These are phyloP conservation scores for Cotesia chilonis DNA, from an alignment of 1,140 invertebrate species.

Conservation along the genomic window DNA sequence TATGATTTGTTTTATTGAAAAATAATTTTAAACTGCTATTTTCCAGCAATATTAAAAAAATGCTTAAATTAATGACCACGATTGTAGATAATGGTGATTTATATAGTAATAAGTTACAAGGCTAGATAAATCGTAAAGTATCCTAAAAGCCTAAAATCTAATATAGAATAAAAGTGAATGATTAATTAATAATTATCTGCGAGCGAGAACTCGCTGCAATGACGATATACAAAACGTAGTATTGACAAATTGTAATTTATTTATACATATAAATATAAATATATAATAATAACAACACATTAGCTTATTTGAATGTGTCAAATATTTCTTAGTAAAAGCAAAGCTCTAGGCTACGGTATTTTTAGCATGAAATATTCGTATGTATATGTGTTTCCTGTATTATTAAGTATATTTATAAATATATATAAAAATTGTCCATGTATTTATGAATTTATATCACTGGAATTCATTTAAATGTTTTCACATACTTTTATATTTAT, in stretches of 20 bases:
- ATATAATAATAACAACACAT: conserved; percentile 32
- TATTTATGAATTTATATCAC: conserved; percentile 23
- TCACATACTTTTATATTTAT: conserved; percentile 2
- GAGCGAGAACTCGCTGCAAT: conserved; percentile 46
- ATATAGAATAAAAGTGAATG: conserved; percentile 21
- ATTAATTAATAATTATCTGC: conserved; percentile 25
- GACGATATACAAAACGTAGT: conserved; percentile 58
- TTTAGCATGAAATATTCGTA: conserved; percentile 43
- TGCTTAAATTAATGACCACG: no score
- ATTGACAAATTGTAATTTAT: conserved; percentile 64
- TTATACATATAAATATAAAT: conserved; percentile 52
- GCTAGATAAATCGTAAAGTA: background rate
- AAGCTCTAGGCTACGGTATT: conserved; percentile 38
- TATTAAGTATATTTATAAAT: conserved; percentile 45
- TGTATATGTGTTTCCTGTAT: conserved; percentile 43
- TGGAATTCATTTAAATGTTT: conserved; percentile 22
- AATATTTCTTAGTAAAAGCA: conserved; percentile 39
- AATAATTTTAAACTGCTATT: no score
- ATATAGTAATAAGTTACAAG: conserved; percentile 2
- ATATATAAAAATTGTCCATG: conserved; percentile 38
- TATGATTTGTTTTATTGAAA: no score
- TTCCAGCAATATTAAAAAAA: no score
- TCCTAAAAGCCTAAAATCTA: conserved; percentile 13
- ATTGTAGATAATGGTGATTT: background rate
- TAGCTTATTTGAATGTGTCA: conserved; percentile 39